These are phyloP conservation scores for Boulengeromyrus knoepffleri DNA, from an alignment of 2,113 vertebrate genomes.

Conservation along the genomic window DNA sequence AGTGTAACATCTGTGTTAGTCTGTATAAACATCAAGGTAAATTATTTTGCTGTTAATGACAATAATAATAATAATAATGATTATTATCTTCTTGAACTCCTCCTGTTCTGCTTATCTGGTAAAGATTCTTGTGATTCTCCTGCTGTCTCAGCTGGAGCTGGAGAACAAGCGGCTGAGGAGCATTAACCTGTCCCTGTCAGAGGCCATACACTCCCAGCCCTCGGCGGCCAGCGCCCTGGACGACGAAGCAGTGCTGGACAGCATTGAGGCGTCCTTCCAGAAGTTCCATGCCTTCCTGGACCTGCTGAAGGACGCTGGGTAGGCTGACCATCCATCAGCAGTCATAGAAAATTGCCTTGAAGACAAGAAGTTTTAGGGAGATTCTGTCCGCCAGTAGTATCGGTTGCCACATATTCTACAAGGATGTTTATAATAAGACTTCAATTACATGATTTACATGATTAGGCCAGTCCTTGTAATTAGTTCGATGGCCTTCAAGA, in stretches of 20 bases:
- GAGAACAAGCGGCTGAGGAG: conserved; percentile 76
- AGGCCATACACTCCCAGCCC: conserved; percentile 62
- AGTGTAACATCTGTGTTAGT: neutral
- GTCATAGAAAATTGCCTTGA: neutral
- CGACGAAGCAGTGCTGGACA: conserved; percentile 80
- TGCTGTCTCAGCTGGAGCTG: conserved; percentile 63
- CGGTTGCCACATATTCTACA: neutral
- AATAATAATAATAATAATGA: neutral
- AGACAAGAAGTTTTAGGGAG: neutral
- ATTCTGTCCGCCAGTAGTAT: neutral
- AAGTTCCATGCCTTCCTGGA: conserved; percentile 97
- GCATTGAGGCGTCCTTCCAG: conserved; percentile 84
- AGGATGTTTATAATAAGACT: neutral
- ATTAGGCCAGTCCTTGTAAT: neutral
- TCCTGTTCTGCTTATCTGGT: neutral
- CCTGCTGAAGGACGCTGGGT: conserved; percentile 93
- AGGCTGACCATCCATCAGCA: conserved; percentile 31
- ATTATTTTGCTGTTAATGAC: neutral
- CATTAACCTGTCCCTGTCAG: conserved; percentile 72
- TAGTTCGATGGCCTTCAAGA: neutral
- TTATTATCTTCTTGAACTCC: neutral
- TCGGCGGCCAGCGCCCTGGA: conserved; percentile 67
- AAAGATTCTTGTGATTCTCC: neutral
- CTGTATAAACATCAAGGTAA: neutral
- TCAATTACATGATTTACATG: neutral